Percentiles rank a stretch among this genome's conserved stretches.
Evolutionary conservation across 2,888 invertebrate genomes (phyloP).

Genomic region (Eupelmus urozonus): DNA sequence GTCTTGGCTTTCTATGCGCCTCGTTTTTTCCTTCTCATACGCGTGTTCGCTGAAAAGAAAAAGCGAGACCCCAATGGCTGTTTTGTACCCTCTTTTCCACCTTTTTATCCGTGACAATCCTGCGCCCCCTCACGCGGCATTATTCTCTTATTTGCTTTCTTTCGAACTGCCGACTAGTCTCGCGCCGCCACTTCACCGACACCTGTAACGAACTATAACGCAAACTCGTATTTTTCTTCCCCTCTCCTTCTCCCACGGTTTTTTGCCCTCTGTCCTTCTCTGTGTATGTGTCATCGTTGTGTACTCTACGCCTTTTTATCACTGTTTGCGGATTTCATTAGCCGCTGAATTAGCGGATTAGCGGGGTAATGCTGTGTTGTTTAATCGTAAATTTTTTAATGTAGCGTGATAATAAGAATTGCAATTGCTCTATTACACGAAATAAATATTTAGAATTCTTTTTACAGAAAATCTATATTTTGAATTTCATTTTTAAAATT

Average conservation of each 20-base stretch:
- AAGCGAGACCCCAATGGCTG: background rate
- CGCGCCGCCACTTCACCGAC: background rate
- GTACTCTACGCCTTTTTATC: too few species aligned
- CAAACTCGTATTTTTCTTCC: conserved; percentile 40
- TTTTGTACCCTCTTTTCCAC: background rate
- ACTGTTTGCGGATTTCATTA: too few species aligned
- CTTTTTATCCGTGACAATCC: background rate
- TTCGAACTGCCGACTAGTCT: conserved; percentile 12
- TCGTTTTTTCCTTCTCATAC: background rate
- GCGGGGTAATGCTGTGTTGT: too few species aligned
- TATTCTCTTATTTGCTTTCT: conserved; percentile 43
- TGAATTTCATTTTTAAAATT: too few species aligned
- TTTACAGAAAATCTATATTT: too few species aligned
- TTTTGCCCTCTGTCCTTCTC: background rate
- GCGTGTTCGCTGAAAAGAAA: background rate
- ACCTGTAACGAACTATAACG: conserved; percentile 43
- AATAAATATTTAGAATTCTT: too few species aligned
- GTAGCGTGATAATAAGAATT: too few species aligned
- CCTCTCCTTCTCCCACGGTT: background rate
- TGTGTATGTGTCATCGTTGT: too few species aligned
- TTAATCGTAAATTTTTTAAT: too few species aligned
- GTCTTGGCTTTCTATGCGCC: background rate
- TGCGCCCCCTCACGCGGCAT: background rate
- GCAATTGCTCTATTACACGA: too few species aligned
- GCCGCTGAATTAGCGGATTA: too few species aligned